Evolutionary conservation across 2,888 invertebrate species (phyloP), one percentile per base, ranked within the genome.

Genomic region (Caenorhabditis plicata): DNA sequence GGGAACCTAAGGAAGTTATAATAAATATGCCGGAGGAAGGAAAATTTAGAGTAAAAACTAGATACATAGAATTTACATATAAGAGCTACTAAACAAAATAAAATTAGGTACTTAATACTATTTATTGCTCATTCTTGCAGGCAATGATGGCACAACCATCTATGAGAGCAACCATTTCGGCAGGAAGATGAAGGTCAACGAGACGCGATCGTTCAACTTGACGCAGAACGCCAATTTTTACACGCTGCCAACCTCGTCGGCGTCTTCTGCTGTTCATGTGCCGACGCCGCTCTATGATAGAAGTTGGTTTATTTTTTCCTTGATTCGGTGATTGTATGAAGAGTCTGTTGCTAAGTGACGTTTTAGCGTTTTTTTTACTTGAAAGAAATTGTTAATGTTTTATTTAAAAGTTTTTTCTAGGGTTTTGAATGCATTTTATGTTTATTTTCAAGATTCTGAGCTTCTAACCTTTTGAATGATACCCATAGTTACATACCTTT

Each of bases 241-340:
- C 57, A 64, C 68, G 9, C 55, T 80, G 25, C 50, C 63, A 9
- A 79, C 79, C 11, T 74, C 73, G 13, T 70, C 74, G 1, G 66
- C 72, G 13, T 73, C 73, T 4, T 80, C 80, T 17, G 83, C 84
- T 13, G 82, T 85, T 2, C 85, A 85, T 65, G 82, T 85, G 31
- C 84, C 85, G 1, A 84, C 84, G n/a, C 84, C 84, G 48, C 81
- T 84, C 25, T 85, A 83, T 68, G 83, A 83, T 62, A 73, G 82
- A 76, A 81, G 84, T 80, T 26, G 44, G 66, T 48, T 33, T 13
- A 17, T 40, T 45, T 42, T 8, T n/a, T 25, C n/a, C n/a, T n/a
- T n/a, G n/a, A n/a, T n/a, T 11, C n/a, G 17, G 33, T 33, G 33
- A 33, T n/a, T 33, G 33, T n/a, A 13, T 5, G 33, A 33, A 17